Evolutionary conservation across 1,140 invertebrate species (phyloP).

Genomic region (Archivesica marissinica): DNA sequence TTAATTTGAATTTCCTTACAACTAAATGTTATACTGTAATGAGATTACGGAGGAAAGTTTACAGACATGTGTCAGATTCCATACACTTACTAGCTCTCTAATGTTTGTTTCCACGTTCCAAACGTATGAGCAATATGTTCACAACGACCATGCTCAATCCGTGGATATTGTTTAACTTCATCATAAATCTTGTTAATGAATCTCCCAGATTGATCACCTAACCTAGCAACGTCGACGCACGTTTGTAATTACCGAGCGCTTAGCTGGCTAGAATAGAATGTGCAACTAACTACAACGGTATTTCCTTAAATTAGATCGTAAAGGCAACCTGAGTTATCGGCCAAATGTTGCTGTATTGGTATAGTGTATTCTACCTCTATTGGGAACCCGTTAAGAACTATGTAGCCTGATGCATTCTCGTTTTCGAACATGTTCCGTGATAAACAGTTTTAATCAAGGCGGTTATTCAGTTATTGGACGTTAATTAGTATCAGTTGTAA

Average conservation of each 20-base stretch:
- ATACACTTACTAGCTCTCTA: neutral
- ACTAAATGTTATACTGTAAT: too few species aligned
- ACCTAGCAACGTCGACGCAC: slow-evolving; percentile 25
- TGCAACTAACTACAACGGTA: slow-evolving; percentile 11
- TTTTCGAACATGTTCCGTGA: slow-evolving; percentile 29
- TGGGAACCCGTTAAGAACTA: neutral
- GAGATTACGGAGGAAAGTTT: neutral
- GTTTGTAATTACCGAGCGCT: slow-evolving; percentile 34
- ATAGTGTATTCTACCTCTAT: neutral
- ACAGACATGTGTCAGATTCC: neutral
- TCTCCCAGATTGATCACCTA: slow-evolving; percentile 38
- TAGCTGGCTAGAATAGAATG: neutral
- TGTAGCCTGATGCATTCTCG: slow-evolving; percentile 34
- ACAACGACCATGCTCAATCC: slow-evolving; percentile 55
- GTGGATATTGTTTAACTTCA: slow-evolving; percentile 62
- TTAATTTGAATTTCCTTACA: too few species aligned
- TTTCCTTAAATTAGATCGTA: neutral
- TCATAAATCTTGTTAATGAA: slow-evolving; percentile 58
- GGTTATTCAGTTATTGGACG: too few species aligned
- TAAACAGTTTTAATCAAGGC: slow-evolving; percentile 50
- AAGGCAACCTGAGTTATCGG: neutral
- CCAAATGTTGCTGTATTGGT: neutral
- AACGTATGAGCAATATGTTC: slow-evolving; percentile 42
- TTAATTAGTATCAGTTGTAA: slow-evolving; percentile 39
- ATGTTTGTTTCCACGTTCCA: neutral